phyloP scores from a whole-genome alignment of 2,888 invertebrate species.

The Rotaria macrura region DNA sequence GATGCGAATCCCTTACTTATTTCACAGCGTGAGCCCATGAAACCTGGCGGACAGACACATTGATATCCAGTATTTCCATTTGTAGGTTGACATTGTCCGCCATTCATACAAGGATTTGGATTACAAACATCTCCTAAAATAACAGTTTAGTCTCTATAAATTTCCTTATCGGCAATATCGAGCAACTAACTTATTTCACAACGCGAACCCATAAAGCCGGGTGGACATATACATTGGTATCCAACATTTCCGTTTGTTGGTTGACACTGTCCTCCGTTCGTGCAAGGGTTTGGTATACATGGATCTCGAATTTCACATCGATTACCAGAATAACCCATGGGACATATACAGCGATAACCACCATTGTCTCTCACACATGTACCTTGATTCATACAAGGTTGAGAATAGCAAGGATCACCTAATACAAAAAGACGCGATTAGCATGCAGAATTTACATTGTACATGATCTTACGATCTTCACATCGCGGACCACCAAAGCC shows the following conservation, averaged over 20 bases:
- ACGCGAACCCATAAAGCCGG: slow-evolving; percentile 20
- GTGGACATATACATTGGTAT: too few species aligned
- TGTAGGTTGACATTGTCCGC: too few species aligned
- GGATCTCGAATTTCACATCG: slow-evolving; percentile 34
- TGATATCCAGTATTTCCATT: neutral
- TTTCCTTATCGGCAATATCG: too few species aligned
- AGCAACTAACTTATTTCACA: slow-evolving; percentile 34
- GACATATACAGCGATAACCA: slow-evolving; percentile 33
- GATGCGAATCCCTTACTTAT: neutral
- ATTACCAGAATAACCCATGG: slow-evolving; percentile 33
- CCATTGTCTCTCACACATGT: neutral
- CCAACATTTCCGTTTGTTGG: neutral
- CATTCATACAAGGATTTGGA: too few species aligned
- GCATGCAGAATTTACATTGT: too few species aligned
- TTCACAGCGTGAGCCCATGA: slow-evolving; percentile 34
- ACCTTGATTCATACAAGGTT: slow-evolving; percentile 31
- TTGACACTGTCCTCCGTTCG: too few species aligned
- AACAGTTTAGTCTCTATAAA: too few species aligned
- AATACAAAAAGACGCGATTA: neutral
- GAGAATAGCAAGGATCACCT: slow-evolving; percentile 26
- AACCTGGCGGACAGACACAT: too few species aligned
- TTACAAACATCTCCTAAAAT: too few species aligned
- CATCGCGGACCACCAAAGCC: neutral
- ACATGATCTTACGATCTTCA: neutral
- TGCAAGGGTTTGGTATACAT: slow-evolving; percentile 29